Conservation (phyloP, 2,888 invertebrate species). For the Pterostichus madidus region DNA sequence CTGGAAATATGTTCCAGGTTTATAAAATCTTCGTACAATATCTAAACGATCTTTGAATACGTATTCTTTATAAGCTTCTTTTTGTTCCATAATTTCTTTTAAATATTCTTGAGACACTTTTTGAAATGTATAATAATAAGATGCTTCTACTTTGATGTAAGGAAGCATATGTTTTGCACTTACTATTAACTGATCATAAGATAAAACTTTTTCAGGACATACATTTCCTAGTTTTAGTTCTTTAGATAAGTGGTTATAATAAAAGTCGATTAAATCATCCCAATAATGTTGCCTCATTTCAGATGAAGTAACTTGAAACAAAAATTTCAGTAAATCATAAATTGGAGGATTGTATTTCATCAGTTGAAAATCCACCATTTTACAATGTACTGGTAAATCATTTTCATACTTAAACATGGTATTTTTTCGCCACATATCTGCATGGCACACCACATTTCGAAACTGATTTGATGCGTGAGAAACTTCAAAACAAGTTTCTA, state of each 20-base stretch:
- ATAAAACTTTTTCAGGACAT: constrained; percentile 39
- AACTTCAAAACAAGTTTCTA: constrained; percentile 51
- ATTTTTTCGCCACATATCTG: constrained; percentile 66
- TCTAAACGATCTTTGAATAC: constrained; percentile 44
- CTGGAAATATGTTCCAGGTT: constrained; percentile 50
- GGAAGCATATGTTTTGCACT: constrained; percentile 58
- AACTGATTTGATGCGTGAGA: constrained; percentile 62
- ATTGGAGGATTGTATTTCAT: constrained; percentile 66
- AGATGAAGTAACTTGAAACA: constrained; percentile 51
- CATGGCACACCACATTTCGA: constrained; percentile 67
- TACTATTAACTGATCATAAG: constrained; percentile 45
- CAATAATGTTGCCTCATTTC: constrained; percentile 58
- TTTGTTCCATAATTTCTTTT: constrained; percentile 32
- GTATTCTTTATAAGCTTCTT: constrained; percentile 50
- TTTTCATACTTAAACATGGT: constrained; percentile 67
- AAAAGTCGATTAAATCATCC: constrained; percentile 48
- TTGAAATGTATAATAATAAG: constrained; percentile 59
- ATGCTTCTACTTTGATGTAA: constrained; percentile 44
- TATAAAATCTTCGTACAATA: constrained; percentile 48
- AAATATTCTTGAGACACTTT: constrained; percentile 48
- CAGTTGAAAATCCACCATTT: constrained; percentile 67
- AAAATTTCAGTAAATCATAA: constrained; percentile 64
- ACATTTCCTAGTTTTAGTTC: constrained; percentile 49
- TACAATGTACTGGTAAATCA: constrained; percentile 62
- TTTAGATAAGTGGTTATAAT: constrained; percentile 48